phyloP scores from a whole-genome alignment of 2,888 invertebrate species.

The Stictocephala bisonia region DNA sequence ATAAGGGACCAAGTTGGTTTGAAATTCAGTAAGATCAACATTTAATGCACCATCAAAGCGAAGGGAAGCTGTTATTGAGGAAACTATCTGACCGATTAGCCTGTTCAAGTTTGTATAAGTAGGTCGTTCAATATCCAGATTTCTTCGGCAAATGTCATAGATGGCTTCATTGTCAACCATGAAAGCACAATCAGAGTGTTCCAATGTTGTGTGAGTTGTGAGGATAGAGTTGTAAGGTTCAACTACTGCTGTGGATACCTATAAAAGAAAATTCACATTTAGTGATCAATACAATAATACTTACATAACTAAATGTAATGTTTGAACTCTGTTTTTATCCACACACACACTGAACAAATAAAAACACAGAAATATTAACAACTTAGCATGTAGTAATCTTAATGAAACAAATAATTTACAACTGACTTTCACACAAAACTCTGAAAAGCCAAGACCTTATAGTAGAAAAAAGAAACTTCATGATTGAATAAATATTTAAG shows the following conservation, averaged over 20 bases:
- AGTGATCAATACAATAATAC: neutral
- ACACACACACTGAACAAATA: too few relatives aligned
- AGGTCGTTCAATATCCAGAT: slow-evolving; percentile 94
- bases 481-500: too few relatives aligned
- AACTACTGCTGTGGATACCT: slow-evolving; percentile 69
- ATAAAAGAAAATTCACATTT: neutral
- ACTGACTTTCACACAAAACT: too few relatives aligned
- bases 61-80: slow-evolving; percentile 91
- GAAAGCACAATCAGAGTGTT: slow-evolving; percentile 96
- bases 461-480: too few relatives aligned
- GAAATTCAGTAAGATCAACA: slow-evolving; percentile 92
- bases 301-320: neutral
- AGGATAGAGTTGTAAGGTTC: slow-evolving; percentile 98
- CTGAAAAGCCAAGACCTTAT: too few relatives aligned
- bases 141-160: slow-evolving; percentile 93
- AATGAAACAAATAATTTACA: too few relatives aligned
- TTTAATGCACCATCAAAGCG: slow-evolving; percentile 65
- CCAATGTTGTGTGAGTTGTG: slow-evolving; percentile 94
- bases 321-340: too few relatives aligned
- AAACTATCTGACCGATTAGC: slow-evolving; percentile 95
- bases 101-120: slow-evolving; percentile 97
- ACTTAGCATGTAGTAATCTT: too few relatives aligned
- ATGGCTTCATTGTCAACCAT: slow-evolving; percentile 94
- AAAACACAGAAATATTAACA: too few relatives aligned
- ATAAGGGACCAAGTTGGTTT: slow-evolving; percentile 91